Conservation (phyloP, 2,113 vertebrate species). For the Tautogolabrus adspersus region DNA sequence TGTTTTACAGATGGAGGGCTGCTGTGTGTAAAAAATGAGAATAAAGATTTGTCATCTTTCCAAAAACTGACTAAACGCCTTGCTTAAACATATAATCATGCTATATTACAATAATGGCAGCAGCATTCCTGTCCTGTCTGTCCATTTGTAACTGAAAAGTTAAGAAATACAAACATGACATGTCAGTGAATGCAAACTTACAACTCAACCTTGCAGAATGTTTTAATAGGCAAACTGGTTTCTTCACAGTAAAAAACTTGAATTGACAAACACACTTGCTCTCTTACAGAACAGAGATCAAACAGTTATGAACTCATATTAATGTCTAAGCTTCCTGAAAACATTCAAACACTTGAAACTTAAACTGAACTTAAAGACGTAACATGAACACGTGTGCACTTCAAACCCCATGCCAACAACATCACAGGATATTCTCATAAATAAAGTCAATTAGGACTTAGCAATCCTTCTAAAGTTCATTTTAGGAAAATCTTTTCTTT, state of each 20-base stretch:
- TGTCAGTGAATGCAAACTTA: no score
- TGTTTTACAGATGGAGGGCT: neutral
- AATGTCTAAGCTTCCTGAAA: neutral
- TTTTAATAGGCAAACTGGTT: neutral
- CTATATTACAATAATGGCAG: neutral
- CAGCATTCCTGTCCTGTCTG: neutral
- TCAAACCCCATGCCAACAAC: neutral
- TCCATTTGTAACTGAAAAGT: neutral
- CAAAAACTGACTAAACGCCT: neutral
- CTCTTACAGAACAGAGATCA: neutral
- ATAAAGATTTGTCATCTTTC: neutral
- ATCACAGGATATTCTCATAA: neutral
- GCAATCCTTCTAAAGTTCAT: neutral
- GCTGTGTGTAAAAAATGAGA: neutral
- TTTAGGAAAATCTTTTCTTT: neutral
- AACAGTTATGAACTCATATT: neutral
- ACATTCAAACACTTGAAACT: neutral
- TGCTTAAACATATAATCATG: neutral
- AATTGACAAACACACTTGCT: conserved; percentile 2
- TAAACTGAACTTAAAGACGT: neutral
- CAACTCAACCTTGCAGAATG: neutral
- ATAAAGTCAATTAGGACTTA: neutral
- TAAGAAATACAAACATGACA: no score
- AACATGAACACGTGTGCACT: neutral
- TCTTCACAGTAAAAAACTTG: conserved; percentile 32